Evolutionary conservation across 2,797 vertebrate genomes (phyloP).

Genomic region (Orientallactaga sibirica): DNA sequence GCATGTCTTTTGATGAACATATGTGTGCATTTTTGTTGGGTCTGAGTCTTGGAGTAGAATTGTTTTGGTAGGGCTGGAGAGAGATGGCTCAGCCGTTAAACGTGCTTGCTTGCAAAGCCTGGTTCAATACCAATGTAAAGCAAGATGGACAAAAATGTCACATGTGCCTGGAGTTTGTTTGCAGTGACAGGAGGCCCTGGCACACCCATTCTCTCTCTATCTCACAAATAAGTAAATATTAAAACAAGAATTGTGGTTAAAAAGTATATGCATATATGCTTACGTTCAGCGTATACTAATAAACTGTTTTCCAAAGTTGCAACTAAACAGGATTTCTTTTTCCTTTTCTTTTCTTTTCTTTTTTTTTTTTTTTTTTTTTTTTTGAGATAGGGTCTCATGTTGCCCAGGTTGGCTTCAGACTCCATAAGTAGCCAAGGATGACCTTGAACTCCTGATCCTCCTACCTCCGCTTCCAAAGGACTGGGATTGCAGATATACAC

Average conservation of each 20-base stretch:
- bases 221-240: too few species aligned
- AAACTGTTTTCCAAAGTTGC: conserved; percentile 64
- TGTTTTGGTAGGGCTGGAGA: conserved; percentile 1
- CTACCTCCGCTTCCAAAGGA: not conserved
- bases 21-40: conserved; percentile 66
- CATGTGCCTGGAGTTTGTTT: too few species aligned
- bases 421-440: not conserved
- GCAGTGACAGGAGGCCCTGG: too few species aligned
- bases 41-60: conserved; percentile 68
- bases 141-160: too few species aligned
- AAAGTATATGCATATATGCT: conserved; percentile 56
- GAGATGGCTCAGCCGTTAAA: too few species aligned
- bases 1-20: conserved; percentile 72
- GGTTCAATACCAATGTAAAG: too few species aligned
- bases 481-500: not conserved
- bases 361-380: not conserved
- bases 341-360: not conserved
- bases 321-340: conserved; percentile 51
- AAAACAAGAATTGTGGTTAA: not conserved
- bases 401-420: not conserved
- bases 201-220: too few species aligned
- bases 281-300: conserved; percentile 55
- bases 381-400: too few species aligned
- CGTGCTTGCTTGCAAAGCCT: too few species aligned
- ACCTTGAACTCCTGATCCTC: not conserved